These are phyloP conservation scores for Dynastes grantii DNA, from an alignment of 2,888 invertebrate species.

Conservation along the genomic window DNA sequence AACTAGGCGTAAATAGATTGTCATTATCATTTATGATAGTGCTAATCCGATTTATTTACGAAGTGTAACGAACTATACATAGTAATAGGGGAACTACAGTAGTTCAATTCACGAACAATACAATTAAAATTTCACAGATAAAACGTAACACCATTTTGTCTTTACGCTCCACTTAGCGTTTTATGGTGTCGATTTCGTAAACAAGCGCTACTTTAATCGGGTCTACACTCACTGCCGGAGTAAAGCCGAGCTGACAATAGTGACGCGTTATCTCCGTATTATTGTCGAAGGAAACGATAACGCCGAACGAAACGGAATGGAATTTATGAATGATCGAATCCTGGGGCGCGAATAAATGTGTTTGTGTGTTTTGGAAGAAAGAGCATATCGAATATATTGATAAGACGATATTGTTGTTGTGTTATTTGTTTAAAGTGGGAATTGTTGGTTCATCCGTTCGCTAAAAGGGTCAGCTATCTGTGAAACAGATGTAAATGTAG, in stretches of 20 bases:
- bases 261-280: conserved; percentile 11
- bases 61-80: neutral
- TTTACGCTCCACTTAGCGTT: conserved; percentile 16
- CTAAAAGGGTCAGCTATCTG: no score
- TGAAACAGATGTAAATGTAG: no score
- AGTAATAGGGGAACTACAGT: neutral
- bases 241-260: conserved; percentile 9
- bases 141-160: conserved; percentile 15
- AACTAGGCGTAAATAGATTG: neutral
- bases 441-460: no score
- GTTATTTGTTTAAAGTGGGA: neutral
- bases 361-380: conserved; percentile 8
- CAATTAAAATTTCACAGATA: conserved; percentile 18
- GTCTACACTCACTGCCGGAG: neutral
- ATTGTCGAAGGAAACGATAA: conserved; percentile 14
- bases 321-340: conserved; percentile 16
- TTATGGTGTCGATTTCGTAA: conserved; percentile 14
- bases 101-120: neutral
- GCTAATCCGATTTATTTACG: neutral
- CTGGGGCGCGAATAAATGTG: neutral
- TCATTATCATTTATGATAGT: neutral
- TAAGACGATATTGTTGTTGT: neutral
- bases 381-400: neutral
- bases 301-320: neutral
- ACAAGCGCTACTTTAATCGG: conserved; percentile 8